Conservation (phyloP, 2,888 invertebrate genomes). For the Ptilodon capucinus region DNA sequence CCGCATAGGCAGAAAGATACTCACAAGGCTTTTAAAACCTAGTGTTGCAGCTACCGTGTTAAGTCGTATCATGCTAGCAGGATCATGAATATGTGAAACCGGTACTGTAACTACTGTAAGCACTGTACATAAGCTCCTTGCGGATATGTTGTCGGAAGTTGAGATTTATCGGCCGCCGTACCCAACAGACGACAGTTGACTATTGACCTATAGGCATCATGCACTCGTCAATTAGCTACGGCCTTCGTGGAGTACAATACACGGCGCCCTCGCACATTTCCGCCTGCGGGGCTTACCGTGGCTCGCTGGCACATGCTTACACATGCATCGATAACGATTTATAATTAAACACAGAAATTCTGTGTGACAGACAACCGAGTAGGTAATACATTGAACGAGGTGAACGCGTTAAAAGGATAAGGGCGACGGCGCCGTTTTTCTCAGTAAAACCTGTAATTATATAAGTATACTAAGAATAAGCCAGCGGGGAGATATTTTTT, state of each 20-base stretch:
- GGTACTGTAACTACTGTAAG: no score
- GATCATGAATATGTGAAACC: no score
- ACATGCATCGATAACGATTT: slow-evolving; percentile 1
- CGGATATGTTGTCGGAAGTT: background rate
- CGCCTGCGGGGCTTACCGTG: slow-evolving; percentile 28
- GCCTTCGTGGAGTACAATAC: slow-evolving; percentile 31
- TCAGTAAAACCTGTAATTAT: background rate
- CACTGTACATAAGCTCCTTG: background rate
- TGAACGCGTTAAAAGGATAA: background rate
- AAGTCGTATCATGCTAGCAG: no score
- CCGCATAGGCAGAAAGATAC: no score
- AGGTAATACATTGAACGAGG: background rate
- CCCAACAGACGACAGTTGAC: background rate
- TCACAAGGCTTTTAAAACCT: no score
- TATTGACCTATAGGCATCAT: slow-evolving; percentile 18
- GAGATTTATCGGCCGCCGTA: background rate
- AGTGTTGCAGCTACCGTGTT: no score
- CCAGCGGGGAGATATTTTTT: no score
- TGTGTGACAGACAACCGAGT: background rate
- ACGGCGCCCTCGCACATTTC: slow-evolving; percentile 49
- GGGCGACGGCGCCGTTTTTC: background rate
- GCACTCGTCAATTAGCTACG: slow-evolving; percentile 23
- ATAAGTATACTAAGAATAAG: no score
- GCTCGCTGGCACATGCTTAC: background rate
- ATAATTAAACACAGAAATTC: background rate